Conservation (phyloP, 2,888 invertebrate genomes). For the Balanococcus diminutus region DNA sequence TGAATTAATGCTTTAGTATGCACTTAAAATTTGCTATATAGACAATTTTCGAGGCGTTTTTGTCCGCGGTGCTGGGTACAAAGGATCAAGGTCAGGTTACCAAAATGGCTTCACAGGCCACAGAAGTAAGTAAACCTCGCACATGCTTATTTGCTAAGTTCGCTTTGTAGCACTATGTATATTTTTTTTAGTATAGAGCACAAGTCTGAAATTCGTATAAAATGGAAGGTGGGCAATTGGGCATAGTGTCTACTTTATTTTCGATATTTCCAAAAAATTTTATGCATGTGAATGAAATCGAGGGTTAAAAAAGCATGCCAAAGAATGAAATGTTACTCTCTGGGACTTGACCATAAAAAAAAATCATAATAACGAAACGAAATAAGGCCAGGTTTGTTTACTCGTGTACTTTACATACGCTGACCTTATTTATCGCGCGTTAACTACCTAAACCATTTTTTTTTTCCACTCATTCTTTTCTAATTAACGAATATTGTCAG, state of each 20-base stretch:
- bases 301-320: not conserved
- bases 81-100: constrained; percentile 91
- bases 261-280: no score
- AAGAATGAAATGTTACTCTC: not conserved
- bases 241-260: not conserved
- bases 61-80: constrained; percentile 88
- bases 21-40: constrained; percentile 62
- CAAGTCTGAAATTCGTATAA: not conserved
- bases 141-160: constrained; percentile 39
- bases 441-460: constrained; percentile 24
- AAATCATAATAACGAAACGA: not conserved
- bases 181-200: not conserved
- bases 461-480: not conserved
- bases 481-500: constrained; percentile 32
- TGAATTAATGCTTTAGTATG: constrained; percentile 55
- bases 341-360: not conserved
- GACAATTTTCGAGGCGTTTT: constrained; percentile 90
- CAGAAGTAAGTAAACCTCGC: constrained; percentile 77
- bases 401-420: not conserved
- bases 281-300: not conserved
- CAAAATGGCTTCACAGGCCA: constrained; percentile 93
- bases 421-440: not conserved
- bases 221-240: not conserved
- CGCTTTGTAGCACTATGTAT: constrained; percentile 21
- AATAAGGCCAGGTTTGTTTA: constrained; percentile 36